Percentiles rank a stretch among this genome's conserved stretches.
Evolutionary conservation across 2,113 vertebrate species (phyloP).

Genomic region (Sitta europaea): DNA sequence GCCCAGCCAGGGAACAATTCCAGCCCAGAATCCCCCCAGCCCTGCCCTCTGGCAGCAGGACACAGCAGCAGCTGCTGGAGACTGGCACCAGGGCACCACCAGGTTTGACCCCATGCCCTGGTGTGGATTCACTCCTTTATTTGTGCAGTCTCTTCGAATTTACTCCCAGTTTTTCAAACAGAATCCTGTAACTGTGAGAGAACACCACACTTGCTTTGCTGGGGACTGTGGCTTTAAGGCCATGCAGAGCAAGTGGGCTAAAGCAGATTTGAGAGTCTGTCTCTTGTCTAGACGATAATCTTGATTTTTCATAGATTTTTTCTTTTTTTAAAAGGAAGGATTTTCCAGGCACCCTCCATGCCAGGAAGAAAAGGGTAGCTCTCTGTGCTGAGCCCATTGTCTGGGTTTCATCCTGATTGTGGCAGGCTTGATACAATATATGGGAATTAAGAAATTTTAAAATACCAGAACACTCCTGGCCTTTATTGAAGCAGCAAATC

Average conservation of each 20-base stretch:
- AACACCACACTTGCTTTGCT: fast-evolving
- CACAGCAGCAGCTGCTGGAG: not conserved
- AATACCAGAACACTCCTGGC: not conserved
- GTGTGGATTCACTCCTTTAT: not conserved
- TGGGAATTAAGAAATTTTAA: not conserved
- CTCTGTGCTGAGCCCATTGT: not conserved
- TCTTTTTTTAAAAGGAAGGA: not conserved
- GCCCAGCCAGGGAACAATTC: not conserved
- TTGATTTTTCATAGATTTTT: not conserved
- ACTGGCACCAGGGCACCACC: too few relatives aligned
- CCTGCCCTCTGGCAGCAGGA: not conserved
- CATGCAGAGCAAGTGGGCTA: not conserved
- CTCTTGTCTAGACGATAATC: not conserved
- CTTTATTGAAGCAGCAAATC: conserved; percentile 7
- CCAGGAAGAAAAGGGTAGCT: not conserved
- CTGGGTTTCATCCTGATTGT: not conserved
- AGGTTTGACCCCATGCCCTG: fast-evolving
- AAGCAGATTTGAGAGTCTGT: not conserved
- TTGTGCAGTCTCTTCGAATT: not conserved
- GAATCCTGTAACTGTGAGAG: fast-evolving
- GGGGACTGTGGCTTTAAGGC: not conserved
- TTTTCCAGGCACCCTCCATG: not conserved
- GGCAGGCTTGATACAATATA: not conserved
- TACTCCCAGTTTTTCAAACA: not conserved
- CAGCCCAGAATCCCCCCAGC: fast-evolving